Percentiles rank a stretch among this genome's conserved stretches.
Evolutionary conservation across 1,140 invertebrate species (phyloP).

Genomic region (Micrasema minimum): DNA sequence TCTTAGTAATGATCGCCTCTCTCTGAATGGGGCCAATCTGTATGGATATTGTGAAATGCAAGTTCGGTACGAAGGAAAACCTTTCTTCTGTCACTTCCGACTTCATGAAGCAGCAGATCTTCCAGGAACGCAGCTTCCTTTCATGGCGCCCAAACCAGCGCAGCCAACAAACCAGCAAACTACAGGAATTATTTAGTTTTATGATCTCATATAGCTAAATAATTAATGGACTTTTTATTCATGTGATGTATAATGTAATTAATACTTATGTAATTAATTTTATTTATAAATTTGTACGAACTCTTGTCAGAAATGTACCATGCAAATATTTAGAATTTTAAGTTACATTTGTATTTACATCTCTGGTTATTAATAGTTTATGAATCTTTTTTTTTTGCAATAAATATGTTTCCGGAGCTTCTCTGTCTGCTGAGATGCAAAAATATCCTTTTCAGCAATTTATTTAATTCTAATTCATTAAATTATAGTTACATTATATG

Average conservation of each 20-base stretch:
- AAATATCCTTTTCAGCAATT: too few relatives aligned
- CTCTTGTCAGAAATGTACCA: conserved; percentile 7
- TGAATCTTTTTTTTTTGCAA: too few relatives aligned
- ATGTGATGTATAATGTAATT: conserved; percentile 21
- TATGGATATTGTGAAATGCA: conserved; percentile 97
- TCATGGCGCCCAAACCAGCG: conserved; percentile 69
- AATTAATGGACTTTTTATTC: neutral
- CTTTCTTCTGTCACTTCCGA: conserved; percentile 77
- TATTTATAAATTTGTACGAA: conserved; percentile 22
- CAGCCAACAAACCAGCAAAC: conserved; percentile 61
- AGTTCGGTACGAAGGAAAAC: conserved; percentile 84
- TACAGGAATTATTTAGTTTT: conserved; percentile 58
- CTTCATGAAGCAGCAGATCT: conserved; percentile 84
- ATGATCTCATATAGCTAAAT: neutral
- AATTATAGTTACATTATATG: too few relatives aligned
- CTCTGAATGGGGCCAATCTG: conserved; percentile 92
- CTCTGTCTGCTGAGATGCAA: too few relatives aligned
- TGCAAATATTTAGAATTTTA: conserved; percentile 14
- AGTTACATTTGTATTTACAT: too few relatives aligned
- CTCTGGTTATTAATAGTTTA: too few relatives aligned
- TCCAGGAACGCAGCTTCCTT: conserved; percentile 79
- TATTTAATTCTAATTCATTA: too few relatives aligned
- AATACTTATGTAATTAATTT: too few relatives aligned
- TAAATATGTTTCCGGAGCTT: too few relatives aligned
- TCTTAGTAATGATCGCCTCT: conserved; percentile 89